These are phyloP conservation scores for Erpobdella octoculata DNA, from an alignment of 2,888 invertebrate genomes.

Conservation along the genomic window DNA sequence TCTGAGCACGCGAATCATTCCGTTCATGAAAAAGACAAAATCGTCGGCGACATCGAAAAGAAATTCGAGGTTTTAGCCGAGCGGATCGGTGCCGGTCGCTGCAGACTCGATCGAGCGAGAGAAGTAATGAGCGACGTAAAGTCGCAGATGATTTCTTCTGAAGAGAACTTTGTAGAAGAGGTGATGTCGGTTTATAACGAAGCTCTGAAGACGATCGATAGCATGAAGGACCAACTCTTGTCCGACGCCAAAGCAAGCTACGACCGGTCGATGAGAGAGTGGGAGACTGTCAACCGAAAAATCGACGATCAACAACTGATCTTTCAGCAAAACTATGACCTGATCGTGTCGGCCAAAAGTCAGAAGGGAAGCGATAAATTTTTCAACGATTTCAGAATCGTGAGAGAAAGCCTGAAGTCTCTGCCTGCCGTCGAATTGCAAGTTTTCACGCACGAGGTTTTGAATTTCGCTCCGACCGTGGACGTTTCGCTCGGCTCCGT, in stretches of 20 bases:
- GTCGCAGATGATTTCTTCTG: background rate
- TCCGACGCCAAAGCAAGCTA: background rate
- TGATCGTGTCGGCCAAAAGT: background rate
- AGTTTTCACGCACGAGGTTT: background rate
- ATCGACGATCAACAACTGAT: background rate
- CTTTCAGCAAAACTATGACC: background rate
- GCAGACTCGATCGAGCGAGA: background rate
- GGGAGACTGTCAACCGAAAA: background rate
- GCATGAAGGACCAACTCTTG: background rate
- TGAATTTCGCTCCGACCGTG: background rate
- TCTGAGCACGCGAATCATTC: conserved; percentile 28
- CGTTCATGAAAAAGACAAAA: conserved; percentile 3
- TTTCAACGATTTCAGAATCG: background rate
- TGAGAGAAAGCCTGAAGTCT: background rate
- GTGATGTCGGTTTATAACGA: background rate
- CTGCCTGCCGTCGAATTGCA: background rate
- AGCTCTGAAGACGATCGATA: conserved; percentile 9
- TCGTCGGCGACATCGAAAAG: background rate
- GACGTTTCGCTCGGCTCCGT: background rate
- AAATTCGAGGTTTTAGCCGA: background rate
- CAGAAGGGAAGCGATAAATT: background rate
- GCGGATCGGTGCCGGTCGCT: background rate
- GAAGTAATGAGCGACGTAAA: background rate
- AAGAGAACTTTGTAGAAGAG: conserved; percentile 11
- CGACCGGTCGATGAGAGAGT: background rate